Evolutionary conservation across 2,113 vertebrate genomes (phyloP), one percentile per base, ranked within the genome.

Genomic region (Eulemur macaco): DNA sequence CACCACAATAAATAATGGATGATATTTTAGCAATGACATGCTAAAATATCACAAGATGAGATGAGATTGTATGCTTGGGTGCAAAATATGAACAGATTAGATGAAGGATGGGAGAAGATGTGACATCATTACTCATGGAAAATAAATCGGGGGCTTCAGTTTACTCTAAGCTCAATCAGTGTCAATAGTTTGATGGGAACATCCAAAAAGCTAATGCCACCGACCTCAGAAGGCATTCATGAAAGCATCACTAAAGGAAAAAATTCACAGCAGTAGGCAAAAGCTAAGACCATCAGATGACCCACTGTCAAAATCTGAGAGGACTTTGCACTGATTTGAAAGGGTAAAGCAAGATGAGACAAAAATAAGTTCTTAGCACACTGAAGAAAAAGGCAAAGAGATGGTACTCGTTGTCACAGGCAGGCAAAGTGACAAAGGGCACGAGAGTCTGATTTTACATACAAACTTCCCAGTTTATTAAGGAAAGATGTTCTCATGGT

Each of bases 391-490:
- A 60, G 76, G 47, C 50, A 47, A 86, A 69, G 37, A 66, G 87
- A 54, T 89, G 54, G 39, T 23, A 37, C 23, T 14, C 21, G 56
- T 60, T 83, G 60, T 86, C 63, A 52, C 14, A 54, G 58, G 21
- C 37, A 66, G 45, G 76, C 1, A 29, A 63, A 83, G 34, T 42
- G 56, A 86, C 69, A 76, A 71, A 94, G 74, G 66, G 47, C 47
- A 60, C 3, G 60, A 42, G 45, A 84, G 47, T 91, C 39, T 77
- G 63, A 81, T 58, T 96, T 95, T 58, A 50, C 37, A 52, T 42
- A 76, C 23, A 86, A 63, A 42, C 87, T 69, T 73, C 88, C 76
- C 56, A 77, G 21, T 37, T 93, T 86, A 69, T 89, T 84, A 95
- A 84, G 77, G 74, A 88, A 85, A 91, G 73, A 58, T 80, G 50